Evolutionary conservation across 2,797 vertebrate genomes (phyloP).

Genomic region (Cercopithecus hamlyni): DNA sequence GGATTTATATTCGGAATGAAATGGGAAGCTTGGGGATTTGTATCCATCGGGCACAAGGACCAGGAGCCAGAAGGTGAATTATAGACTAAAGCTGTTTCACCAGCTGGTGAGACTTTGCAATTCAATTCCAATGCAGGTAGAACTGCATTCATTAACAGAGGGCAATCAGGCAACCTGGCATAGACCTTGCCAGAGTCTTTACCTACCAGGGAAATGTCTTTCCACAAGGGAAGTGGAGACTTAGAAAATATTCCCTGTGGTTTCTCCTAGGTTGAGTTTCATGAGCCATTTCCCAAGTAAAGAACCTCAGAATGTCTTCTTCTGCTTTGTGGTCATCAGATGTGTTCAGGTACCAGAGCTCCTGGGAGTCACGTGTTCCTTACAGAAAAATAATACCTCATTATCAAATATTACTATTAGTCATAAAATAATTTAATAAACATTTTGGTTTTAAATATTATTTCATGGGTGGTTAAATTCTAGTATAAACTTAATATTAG

Average conservation of each 20-base stretch:
- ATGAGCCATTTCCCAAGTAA: background rate
- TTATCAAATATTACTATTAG: background rate
- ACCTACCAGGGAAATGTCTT: background rate
- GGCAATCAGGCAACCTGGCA: background rate
- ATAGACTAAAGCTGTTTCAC: conserved; percentile 59
- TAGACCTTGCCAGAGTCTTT: background rate
- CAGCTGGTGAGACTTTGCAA: conserved; percentile 57
- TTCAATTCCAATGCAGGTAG: conserved; percentile 56
- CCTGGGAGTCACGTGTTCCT: background rate
- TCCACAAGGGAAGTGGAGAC: background rate
- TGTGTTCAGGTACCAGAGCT: background rate
- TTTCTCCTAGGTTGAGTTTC: background rate
- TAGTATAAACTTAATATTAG: conserved; percentile 1
- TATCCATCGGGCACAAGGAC: background rate
- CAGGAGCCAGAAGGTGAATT: conserved; percentile 65
- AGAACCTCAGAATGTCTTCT: background rate
- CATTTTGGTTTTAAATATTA: conserved; percentile 1
- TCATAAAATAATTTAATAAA: conserved; percentile 11
- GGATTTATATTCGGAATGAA: conserved; percentile 14
- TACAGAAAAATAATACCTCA: background rate
- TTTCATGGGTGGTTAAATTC: background rate
- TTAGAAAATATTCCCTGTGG: background rate
- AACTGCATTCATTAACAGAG: background rate
- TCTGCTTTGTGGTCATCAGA: background rate
- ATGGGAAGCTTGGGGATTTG: conserved; percentile 56